These are phyloP conservation scores for Oncopodura yosiiana DNA, from an alignment of 1,140 invertebrate species.

Conservation along the genomic window DNA sequence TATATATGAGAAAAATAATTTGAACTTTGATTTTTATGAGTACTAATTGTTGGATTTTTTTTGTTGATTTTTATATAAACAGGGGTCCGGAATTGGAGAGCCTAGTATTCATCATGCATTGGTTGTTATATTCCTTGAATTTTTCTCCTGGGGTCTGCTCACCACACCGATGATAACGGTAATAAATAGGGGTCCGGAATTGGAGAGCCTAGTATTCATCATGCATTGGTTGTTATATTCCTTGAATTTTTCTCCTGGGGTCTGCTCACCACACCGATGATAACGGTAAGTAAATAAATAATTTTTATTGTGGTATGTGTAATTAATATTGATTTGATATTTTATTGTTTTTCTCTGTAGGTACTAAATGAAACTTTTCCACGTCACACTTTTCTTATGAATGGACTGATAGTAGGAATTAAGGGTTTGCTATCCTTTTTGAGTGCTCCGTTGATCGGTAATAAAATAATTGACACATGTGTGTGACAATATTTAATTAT, in stretches of 20 bases:
- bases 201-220: constrained; percentile 88
- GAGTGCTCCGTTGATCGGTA: constrained; percentile 90
- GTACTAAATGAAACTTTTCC: constrained; percentile 94
- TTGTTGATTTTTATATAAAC: constrained; percentile 43
- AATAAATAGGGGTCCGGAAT: constrained; percentile 75
- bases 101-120: constrained; percentile 95
- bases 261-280: neutral
- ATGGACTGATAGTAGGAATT: constrained; percentile 97
- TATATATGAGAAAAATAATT: neutral
- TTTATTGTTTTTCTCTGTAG: constrained; percentile 44
- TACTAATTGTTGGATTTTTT: neutral
- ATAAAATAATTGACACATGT: too few species aligned
- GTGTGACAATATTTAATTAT: too few species aligned
- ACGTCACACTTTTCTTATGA: constrained; percentile 98
- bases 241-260: constrained; percentile 45
- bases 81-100: constrained; percentile 78
- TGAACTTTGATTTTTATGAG: neutral
- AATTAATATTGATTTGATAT: constrained; percentile 3
- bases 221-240: constrained; percentile 97
- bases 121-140: constrained; percentile 98
- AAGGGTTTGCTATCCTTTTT: constrained; percentile 94
- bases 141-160: constrained; percentile 97
- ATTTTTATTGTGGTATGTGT: neutral
- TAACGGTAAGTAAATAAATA: constrained; percentile 7
- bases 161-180: constrained; percentile 97